Conservation (phyloP, 2,888 invertebrate genomes). For the Ornithoptera priamus region DNA sequence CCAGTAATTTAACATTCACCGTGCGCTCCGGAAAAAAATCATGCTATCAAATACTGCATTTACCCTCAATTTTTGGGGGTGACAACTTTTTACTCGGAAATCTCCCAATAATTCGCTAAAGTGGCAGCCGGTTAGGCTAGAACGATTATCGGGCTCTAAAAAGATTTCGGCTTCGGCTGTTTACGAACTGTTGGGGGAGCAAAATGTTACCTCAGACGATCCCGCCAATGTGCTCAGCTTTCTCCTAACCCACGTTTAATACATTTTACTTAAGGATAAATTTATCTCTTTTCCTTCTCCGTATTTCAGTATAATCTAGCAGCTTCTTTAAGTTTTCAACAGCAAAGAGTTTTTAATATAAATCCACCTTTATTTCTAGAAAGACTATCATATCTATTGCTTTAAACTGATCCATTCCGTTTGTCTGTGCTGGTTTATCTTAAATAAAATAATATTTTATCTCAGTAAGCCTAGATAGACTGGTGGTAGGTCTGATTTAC, state of each 20-base stretch:
- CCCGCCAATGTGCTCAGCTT: background rate
- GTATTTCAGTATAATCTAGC: too few relatives aligned
- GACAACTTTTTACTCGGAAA: conserved; percentile 74
- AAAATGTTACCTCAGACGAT: conserved; percentile 15
- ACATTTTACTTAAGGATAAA: background rate
- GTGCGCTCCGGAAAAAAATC: conserved; percentile 68
- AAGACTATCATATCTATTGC: too few relatives aligned
- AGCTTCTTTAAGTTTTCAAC: too few relatives aligned
- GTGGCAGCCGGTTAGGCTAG: conserved; percentile 76
- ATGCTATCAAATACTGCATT: conserved; percentile 74
- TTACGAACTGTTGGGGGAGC: conserved; percentile 37
- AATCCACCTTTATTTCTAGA: too few relatives aligned
- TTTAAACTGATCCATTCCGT: too few relatives aligned
- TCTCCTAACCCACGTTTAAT: background rate
- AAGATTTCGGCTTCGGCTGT: conserved; percentile 52
- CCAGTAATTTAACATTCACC: conserved; percentile 77
- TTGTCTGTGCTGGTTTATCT: too few relatives aligned
- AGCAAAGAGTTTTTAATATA: too few relatives aligned
- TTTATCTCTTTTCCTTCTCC: too few relatives aligned
- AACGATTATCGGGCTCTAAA: conserved; percentile 74
- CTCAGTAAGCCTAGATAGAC: too few relatives aligned
- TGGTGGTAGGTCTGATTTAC: too few relatives aligned
- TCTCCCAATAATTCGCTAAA: conserved; percentile 78
- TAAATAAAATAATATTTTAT: too few relatives aligned
- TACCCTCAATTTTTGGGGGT: conserved; percentile 62